Conservation (phyloP, 2,113 vertebrate genomes). For the Megalops atlanticus region DNA sequence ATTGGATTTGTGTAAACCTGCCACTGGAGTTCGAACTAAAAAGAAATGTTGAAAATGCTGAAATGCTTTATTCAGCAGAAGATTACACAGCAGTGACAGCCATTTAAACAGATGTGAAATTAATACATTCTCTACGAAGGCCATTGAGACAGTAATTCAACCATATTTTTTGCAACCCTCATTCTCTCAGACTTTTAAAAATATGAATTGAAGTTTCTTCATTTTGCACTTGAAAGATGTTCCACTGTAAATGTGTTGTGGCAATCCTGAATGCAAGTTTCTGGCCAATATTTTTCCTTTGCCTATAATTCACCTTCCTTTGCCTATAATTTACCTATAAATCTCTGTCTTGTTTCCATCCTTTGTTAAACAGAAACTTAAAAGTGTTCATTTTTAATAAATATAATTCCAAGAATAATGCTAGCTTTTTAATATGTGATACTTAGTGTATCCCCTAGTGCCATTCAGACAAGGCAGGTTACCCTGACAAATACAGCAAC, state of each 20-base stretch:
- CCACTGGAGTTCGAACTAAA: background rate
- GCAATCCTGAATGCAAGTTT: background rate
- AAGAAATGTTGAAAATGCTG: background rate
- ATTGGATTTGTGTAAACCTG: background rate
- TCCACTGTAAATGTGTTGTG: background rate
- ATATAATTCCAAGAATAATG: background rate
- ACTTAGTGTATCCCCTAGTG: background rate
- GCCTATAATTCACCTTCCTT: background rate
- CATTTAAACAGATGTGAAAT: background rate
- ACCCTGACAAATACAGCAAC: too few species aligned
- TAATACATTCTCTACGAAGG: background rate
- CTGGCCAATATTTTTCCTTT: background rate
- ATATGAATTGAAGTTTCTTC: background rate
- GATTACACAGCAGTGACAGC: too few species aligned
- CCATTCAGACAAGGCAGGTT: background rate
- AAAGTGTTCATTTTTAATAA: background rate
- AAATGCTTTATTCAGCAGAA: background rate
- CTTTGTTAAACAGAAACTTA: background rate
- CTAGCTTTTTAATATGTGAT: background rate
- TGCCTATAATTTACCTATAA: background rate
- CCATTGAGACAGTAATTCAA: background rate
- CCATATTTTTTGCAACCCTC: background rate
- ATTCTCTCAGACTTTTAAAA: background rate
- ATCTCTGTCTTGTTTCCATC: background rate
- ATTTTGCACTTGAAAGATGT: background rate